phyloP scores from a whole-genome alignment of 1,140 invertebrate genomes.

The Cotesia typhae region DNA sequence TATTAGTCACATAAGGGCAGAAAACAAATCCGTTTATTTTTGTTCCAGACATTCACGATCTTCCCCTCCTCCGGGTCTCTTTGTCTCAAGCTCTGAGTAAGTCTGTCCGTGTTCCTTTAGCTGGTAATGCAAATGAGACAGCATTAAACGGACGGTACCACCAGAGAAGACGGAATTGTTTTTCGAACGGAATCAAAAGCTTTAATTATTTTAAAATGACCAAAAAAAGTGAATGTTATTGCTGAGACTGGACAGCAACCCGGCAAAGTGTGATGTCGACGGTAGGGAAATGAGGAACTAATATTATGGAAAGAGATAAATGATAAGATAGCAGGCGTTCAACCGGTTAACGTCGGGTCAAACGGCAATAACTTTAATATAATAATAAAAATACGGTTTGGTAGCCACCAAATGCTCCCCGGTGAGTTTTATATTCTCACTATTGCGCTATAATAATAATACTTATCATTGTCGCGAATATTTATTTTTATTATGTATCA shows the following conservation, averaged over 20 bases:
- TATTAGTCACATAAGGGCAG: too few relatives aligned
- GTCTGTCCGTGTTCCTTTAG: slow-evolving; percentile 45
- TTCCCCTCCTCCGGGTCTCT: neutral
- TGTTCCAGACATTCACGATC: too few relatives aligned
- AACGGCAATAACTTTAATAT: slow-evolving; percentile 55
- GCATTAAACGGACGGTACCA: slow-evolving; percentile 53
- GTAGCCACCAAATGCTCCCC: slow-evolving; percentile 39
- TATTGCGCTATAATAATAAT: too few relatives aligned
- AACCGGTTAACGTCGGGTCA: slow-evolving; percentile 56
- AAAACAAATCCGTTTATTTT: too few relatives aligned
- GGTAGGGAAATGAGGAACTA: neutral
- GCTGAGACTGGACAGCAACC: too few relatives aligned
- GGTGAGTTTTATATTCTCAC: too few relatives aligned
- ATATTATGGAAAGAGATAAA: slow-evolving; percentile 1
- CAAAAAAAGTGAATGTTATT: too few relatives aligned
- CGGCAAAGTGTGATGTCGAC: too few relatives aligned
- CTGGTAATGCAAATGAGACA: slow-evolving; percentile 60
- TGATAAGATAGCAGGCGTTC: slow-evolving; percentile 41
- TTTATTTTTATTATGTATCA: too few relatives aligned
- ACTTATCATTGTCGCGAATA: too few relatives aligned
- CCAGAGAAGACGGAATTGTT: slow-evolving; percentile 44
- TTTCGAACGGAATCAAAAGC: too few relatives aligned
- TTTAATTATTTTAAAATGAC: too few relatives aligned
- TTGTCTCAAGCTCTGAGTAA: slow-evolving; percentile 14
- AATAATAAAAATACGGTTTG: slow-evolving; percentile 52